Percentiles rank a stretch among this genome's conserved stretches.
Conservation (phyloP, 1,140 invertebrate genomes). For the Amphibalanus amphitrite region DNA sequence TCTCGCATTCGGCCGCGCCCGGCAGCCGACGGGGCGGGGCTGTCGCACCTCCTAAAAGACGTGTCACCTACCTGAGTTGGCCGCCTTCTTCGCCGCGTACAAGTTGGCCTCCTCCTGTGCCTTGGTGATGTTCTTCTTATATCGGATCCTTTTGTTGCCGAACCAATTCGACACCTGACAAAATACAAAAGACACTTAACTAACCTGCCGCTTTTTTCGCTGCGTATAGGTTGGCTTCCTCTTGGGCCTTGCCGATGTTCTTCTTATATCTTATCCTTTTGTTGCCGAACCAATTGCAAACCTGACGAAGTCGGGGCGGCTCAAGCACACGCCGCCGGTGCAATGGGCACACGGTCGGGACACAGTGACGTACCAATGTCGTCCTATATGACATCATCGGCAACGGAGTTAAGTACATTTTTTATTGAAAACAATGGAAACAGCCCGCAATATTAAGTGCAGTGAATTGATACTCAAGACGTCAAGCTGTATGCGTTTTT, state of each 20-base stretch:
- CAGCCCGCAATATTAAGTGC: no score
- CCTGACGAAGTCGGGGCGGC: slow-evolving; percentile 35
- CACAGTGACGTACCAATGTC: no score
- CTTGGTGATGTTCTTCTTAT: slow-evolving; percentile 99
- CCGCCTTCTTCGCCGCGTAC: slow-evolving; percentile 97
- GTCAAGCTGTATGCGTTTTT: no score
- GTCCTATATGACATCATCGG: no score
- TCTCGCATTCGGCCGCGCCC: no score
- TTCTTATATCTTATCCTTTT: slow-evolving; percentile 99
- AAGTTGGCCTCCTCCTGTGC: slow-evolving; percentile 99
- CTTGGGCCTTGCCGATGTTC: slow-evolving; percentile 99
- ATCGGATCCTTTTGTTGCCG: slow-evolving; percentile 98
- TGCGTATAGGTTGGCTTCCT: slow-evolving; percentile 98
- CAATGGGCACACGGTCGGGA: neutral
- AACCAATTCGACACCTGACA: slow-evolving; percentile 94
- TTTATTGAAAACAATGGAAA: no score
- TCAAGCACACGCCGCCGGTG: neutral
- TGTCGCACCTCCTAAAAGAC: no score
- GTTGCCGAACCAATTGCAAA: slow-evolving; percentile 99
- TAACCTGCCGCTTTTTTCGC: slow-evolving; percentile 82
- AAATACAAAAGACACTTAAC: slow-evolving; percentile 6
- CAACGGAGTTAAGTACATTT: no score
- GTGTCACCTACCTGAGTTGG: slow-evolving; percentile 25
- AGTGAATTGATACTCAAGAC: no score
- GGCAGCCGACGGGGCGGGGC: no score